Evolutionary conservation across 2,797 vertebrate genomes (phyloP).

Genomic region (Gymnodraco acuticeps): DNA sequence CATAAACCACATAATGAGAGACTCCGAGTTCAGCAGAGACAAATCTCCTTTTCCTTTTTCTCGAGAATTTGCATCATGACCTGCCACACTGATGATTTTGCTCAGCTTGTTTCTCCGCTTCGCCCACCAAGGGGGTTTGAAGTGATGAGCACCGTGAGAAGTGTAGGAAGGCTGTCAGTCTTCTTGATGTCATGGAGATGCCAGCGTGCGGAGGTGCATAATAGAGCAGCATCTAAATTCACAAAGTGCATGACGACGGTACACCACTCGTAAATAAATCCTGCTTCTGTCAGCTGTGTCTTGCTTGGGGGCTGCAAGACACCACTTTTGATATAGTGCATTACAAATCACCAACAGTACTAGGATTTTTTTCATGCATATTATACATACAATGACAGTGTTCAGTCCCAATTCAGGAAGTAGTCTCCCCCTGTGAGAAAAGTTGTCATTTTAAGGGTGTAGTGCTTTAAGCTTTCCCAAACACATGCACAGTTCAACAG

Average conservation of each 20-base stretch:
- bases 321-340: neutral
- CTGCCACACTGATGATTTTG: conserved; percentile 33
- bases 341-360: neutral
- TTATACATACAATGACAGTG: neutral
- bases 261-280: conserved; percentile 21
- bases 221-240: conserved; percentile 48
- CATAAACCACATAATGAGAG: conserved; percentile 42
- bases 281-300: conserved; percentile 2
- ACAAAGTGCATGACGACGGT: conserved; percentile 48
- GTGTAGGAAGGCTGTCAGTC: conserved; percentile 38
- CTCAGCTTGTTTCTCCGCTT: conserved; percentile 16
- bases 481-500: neutral
- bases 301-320: neutral
- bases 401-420: neutral
- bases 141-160: conserved; percentile 41
- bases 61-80: conserved; percentile 32
- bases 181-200: conserved; percentile 46
- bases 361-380: neutral
- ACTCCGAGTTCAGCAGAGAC: conserved; percentile 33
- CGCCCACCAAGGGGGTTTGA: conserved; percentile 52
- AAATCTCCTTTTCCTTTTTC: conserved; percentile 12
- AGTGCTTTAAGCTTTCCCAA: neutral
- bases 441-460: neutral
- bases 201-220: conserved; percentile 15
- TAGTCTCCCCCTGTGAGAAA: neutral